phyloP scores from a whole-genome alignment of 2,888 invertebrate genomes.

The Tetheella fluctuosa region DNA sequence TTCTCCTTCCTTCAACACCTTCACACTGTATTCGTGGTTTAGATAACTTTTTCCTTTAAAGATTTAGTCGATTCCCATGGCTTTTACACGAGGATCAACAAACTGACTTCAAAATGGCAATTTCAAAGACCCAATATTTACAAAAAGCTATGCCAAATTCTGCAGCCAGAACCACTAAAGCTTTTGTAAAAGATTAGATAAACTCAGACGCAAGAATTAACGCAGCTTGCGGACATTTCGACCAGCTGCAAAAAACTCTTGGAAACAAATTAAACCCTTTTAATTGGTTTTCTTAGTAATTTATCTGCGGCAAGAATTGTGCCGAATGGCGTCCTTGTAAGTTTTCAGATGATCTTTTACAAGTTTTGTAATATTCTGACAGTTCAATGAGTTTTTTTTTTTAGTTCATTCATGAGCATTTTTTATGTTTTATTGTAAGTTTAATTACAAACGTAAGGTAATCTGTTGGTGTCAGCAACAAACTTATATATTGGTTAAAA shows the following conservation, averaged over 20 bases:
- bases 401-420: background rate
- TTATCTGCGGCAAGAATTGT: background rate
- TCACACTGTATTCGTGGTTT: too few species aligned
- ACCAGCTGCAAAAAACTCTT: slow-evolving; percentile 2
- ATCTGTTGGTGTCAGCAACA: slow-evolving; percentile 1
- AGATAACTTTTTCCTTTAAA: too few species aligned
- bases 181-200: background rate
- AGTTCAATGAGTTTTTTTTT: background rate
- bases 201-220: background rate
- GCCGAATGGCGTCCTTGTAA: background rate
- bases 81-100: too few species aligned
- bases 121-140: too few species aligned
- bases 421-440: background rate
- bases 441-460: background rate
- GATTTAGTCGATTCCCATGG: too few species aligned
- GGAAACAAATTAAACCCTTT: background rate
- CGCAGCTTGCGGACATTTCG: background rate
- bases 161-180: background rate
- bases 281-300: slow-evolving; percentile 9
- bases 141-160: too few species aligned
- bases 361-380: background rate
- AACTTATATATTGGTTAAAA: background rate
- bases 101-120: too few species aligned
- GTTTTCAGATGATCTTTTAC: slow-evolving; percentile 1
- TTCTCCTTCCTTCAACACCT: too few species aligned